Evolutionary conservation across 2,113 vertebrate genomes (phyloP).

Genomic region (Caloenas nicobarica): DNA sequence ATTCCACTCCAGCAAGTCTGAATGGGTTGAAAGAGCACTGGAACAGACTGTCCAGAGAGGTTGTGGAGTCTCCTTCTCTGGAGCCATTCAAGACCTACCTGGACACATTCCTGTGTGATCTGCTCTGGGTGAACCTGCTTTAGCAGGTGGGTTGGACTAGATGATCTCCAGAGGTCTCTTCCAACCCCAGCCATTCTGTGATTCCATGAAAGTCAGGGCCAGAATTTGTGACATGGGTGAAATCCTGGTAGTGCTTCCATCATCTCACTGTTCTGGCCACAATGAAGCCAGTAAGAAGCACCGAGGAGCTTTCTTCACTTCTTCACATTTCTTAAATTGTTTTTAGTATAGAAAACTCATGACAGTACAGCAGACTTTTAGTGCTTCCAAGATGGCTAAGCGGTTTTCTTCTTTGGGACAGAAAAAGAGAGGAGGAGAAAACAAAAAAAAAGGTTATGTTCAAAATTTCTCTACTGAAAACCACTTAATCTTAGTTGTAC

Average conservation of each 20-base stretch:
- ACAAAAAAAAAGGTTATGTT: neutral
- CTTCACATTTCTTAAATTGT: neutral
- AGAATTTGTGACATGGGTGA: neutral
- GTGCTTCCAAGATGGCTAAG: neutral
- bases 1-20: neutral
- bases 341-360: neutral
- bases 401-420: neutral
- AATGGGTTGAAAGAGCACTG: no score
- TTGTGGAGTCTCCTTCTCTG: no score
- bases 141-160: no score
- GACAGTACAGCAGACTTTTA: neutral
- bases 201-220: neutral
- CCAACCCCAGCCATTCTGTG: no score
- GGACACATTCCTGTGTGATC: no score
- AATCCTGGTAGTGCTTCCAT: neutral
- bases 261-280: neutral
- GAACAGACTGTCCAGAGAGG: no score
- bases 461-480: neutral
- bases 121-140: no score
- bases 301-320: neutral
- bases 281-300: neutral
- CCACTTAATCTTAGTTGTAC: neutral
- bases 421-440: neutral
- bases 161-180: no score
- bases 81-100: no score